Conservation (phyloP, 2,797 vertebrate species). For the Petrocephalus schoutedeni region DNA sequence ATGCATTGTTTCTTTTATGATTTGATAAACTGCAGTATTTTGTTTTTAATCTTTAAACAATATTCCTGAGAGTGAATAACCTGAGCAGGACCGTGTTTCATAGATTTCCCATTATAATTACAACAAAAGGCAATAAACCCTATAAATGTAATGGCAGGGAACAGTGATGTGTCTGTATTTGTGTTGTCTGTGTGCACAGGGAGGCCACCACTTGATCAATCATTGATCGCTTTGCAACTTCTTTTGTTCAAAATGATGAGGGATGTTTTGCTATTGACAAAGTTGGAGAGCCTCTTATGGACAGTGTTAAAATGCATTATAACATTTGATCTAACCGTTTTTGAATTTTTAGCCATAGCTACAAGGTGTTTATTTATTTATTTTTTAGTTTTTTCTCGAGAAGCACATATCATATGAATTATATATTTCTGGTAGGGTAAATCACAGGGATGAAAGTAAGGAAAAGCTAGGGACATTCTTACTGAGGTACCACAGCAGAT, state of each 20-base stretch:
- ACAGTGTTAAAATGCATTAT: not conserved
- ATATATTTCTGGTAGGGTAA: not conserved
- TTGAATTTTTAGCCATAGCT: not conserved
- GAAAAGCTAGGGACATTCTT: not conserved
- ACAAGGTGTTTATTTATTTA: not conserved
- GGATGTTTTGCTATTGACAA: not conserved
- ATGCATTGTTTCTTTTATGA: conserved; percentile 51
- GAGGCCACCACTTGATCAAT: not conserved
- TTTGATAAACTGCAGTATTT: conserved; percentile 6
- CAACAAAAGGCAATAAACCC: not conserved
- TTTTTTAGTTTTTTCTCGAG: not conserved
- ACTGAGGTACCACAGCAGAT: not conserved
- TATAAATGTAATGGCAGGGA: not conserved
- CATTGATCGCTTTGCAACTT: not conserved
- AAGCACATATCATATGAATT: not conserved
- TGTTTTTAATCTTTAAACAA: conserved; percentile 18
- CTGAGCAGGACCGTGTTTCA: not conserved
- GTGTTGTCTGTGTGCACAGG: not conserved
- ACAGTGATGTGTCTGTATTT: not conserved
- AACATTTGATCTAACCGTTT: not conserved
- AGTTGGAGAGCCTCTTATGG: not conserved
- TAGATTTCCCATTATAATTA: not conserved
- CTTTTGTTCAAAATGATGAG: not conserved
- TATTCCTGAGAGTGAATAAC: not conserved
- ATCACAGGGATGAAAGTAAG: not conserved